Percentiles rank a stretch among this genome's conserved stretches.
Conservation (phyloP, 2,888 invertebrate species). For the Periphyllus acericola region DNA sequence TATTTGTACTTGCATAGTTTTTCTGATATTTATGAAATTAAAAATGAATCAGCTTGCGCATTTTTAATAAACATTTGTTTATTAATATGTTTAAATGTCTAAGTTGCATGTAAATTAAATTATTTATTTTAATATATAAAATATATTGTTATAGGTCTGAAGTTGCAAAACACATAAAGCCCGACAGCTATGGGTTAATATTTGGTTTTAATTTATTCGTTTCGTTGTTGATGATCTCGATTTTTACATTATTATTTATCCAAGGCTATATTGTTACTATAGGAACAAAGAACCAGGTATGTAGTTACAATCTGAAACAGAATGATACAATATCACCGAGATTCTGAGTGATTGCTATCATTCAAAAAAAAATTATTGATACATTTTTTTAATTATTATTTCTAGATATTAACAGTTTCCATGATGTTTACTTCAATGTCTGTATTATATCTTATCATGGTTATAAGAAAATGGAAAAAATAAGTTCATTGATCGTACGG, state of each 20-base stretch:
- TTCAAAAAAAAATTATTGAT: background rate
- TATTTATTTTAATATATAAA: background rate
- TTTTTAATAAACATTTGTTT: background rate
- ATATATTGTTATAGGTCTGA: slow-evolving; percentile 75
- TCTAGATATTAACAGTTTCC: slow-evolving; percentile 45
- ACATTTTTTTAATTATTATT: background rate
- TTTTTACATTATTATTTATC: slow-evolving; percentile 57
- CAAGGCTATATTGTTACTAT: slow-evolving; percentile 45
- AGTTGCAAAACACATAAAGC: slow-evolving; percentile 82
- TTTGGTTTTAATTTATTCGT: slow-evolving; percentile 90
- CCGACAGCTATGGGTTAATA: slow-evolving; percentile 88
- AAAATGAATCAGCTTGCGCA: background rate
- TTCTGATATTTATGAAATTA: background rate
- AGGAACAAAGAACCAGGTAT: slow-evolving; percentile 56
- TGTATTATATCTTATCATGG: background rate
- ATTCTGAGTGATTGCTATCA: background rate
- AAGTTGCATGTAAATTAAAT: too few species aligned
- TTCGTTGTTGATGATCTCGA: slow-evolving; percentile 51
- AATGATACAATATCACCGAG: background rate
- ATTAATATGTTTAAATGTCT: too few species aligned
- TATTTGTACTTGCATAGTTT: background rate
- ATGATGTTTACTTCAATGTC: background rate
- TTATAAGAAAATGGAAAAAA: slow-evolving; percentile 35
- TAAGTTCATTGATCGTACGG: background rate
- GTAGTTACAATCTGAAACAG: slow-evolving; percentile 63